A percentile compares a stretch with the other conserved stretches of the same genome.
Evolutionary conservation across 2,888 invertebrate species (phyloP).

Genomic region (Amiota mariae): DNA sequence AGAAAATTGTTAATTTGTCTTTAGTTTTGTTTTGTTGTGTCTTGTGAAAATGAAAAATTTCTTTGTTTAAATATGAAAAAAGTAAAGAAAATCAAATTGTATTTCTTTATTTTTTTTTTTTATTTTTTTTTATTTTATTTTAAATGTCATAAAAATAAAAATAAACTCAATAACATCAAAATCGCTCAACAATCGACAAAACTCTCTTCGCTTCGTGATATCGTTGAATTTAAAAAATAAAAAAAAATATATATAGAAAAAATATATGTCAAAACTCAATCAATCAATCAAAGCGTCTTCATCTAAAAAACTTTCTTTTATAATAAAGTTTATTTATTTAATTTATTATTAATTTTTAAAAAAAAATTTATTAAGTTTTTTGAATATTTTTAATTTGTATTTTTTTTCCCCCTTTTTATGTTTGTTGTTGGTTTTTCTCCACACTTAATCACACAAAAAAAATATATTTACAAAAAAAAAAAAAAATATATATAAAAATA

Average conservation of each 20-base stretch:
- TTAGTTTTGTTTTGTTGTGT: conserved; percentile 1
- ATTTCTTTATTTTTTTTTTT: background rate
- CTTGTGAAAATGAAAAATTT: conserved; percentile 19
- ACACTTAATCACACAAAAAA: conserved; percentile 44
- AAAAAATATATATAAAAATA: conserved; percentile 34
- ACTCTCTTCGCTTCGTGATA: too few species aligned
- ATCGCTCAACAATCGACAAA: too few species aligned
- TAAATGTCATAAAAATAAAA: background rate
- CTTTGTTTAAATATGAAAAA: conserved; percentile 44
- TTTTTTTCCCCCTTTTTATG: conserved; percentile 57
- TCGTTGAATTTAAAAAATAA: background rate
- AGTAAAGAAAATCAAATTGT: conserved; percentile 16
- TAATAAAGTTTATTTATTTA: too few species aligned
- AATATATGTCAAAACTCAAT: conserved; percentile 5
- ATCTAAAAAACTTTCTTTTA: too few species aligned
- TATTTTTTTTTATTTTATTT: background rate
- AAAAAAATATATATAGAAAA: conserved; percentile 39
- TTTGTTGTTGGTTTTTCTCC: conserved; percentile 44
- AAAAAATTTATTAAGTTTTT: background rate
- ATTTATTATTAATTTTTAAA: too few species aligned
- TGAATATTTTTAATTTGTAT: conserved; percentile 37
- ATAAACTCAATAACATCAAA: too few species aligned
- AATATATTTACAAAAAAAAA: conserved; percentile 41
- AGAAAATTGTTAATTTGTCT: conserved; percentile 28
- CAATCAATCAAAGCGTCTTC: too few species aligned